Evolutionary conservation across 2,113 vertebrate genomes (phyloP).

Genomic region (Struthio camelus): DNA sequence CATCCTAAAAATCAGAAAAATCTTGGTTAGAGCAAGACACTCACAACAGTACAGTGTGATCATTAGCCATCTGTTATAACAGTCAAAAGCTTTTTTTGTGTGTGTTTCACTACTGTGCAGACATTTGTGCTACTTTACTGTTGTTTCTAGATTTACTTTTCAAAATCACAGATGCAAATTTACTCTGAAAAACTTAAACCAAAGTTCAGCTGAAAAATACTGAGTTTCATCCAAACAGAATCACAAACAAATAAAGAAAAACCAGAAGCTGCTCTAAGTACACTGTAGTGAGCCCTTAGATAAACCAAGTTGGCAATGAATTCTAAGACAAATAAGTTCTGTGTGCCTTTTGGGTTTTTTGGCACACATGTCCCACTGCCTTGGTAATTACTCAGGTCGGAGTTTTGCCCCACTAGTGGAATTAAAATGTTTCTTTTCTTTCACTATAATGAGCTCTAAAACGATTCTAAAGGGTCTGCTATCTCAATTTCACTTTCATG

Average conservation of each 20-base stretch:
- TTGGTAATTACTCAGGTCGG: not conserved
- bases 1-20: not conserved
- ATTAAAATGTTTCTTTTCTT: constrained; percentile 14
- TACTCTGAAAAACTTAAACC: not conserved
- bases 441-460: not conserved
- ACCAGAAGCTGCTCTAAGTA: not conserved
- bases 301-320: not conserved
- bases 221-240: not conserved
- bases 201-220: not conserved
- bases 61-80: not conserved
- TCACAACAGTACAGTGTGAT: not conserved
- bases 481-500: not conserved
- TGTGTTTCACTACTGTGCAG: not conserved
- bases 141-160: not conserved
- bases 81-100: not conserved
- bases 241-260: constrained; percentile 18
- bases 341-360: not conserved
- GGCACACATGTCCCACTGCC: not conserved
- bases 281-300: not conserved
- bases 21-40: not conserved
- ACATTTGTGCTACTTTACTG: not conserved
- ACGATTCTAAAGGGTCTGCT: not conserved
- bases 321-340: not conserved
- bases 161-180: not conserved
- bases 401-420: not conserved